Conservation (phyloP, 92 coral and sea anemone species). For the Scolanthus callimorphus region DNA sequence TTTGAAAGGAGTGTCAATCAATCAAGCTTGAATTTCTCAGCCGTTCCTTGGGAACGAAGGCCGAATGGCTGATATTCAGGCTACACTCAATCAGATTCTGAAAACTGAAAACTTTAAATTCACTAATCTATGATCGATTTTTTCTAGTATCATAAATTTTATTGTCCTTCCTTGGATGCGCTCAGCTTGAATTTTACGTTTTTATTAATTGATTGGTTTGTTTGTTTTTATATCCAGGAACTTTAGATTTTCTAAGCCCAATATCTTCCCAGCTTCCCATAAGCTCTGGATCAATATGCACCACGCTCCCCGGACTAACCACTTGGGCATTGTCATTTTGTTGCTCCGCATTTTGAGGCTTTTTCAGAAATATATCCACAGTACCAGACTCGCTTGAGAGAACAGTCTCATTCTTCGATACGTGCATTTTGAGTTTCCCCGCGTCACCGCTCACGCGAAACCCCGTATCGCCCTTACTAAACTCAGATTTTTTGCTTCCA, state of each 20-base stretch:
- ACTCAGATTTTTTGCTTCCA: constrained; percentile 52
- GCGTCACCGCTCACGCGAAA: constrained; percentile 77
- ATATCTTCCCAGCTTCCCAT: neutral
- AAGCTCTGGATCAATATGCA: constrained; percentile 23
- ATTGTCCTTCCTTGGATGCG: no score
- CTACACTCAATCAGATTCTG: no score
- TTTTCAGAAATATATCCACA: constrained; percentile 62
- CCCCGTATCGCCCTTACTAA: constrained; percentile 42
- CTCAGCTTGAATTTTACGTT: no score
- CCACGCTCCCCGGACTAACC: neutral
- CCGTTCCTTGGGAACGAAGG: no score
- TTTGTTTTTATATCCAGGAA: no score
- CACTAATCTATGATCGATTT: no score
- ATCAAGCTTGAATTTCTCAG: no score
- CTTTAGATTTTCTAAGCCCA: constrained; percentile 25
- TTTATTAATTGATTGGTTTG: no score
- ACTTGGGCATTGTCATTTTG: neutral
- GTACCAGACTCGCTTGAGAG: constrained; percentile 80
- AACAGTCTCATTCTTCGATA: constrained; percentile 61
- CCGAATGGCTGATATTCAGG: no score
- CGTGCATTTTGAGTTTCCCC: constrained; percentile 85
- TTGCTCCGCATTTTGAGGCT: neutral
- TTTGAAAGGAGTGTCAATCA: no score
- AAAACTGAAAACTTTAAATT: no score
- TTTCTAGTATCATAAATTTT: no score